Evolutionary conservation across 2,113 vertebrate genomes (phyloP).

Genomic region (Gavialis gangeticus): DNA sequence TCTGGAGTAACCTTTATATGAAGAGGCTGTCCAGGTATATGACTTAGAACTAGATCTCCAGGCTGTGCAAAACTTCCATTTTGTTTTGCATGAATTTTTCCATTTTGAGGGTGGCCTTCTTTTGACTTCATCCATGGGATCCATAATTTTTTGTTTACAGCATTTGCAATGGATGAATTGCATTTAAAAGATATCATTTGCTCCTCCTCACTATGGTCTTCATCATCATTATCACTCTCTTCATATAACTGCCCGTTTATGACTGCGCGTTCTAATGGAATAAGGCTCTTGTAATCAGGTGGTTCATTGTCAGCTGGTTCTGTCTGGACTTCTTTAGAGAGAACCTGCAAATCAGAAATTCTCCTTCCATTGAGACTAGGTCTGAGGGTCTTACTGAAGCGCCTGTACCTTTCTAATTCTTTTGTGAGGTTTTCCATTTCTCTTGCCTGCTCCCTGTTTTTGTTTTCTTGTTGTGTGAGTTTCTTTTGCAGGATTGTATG

Average conservation of each 20-base stretch:
- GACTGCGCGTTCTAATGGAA: slow-evolving; percentile 85
- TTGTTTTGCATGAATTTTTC: slow-evolving; percentile 85
- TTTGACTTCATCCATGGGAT: slow-evolving; percentile 89
- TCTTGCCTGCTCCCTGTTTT: slow-evolving; percentile 92
- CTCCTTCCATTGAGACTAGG: slow-evolving; percentile 91
- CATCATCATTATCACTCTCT: slow-evolving; percentile 84
- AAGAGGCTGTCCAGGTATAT: slow-evolving; percentile 93
- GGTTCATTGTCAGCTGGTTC: slow-evolving; percentile 86
- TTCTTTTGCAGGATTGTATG: slow-evolving; percentile 91
- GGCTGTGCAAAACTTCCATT: slow-evolving; percentile 88
- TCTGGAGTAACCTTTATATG: slow-evolving; percentile 98
- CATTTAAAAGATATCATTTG: slow-evolving; percentile 80
- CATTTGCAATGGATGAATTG: slow-evolving; percentile 81
- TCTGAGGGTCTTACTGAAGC: slow-evolving; percentile 91
- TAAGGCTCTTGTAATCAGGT: slow-evolving; percentile 84
- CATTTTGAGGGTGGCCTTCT: slow-evolving; percentile 85
- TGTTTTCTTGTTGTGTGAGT: slow-evolving; percentile 92
- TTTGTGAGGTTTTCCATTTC: slow-evolving; percentile 94
- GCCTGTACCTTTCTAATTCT: slow-evolving; percentile 93
- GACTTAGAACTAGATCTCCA: slow-evolving; percentile 91
- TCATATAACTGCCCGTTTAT: slow-evolving; percentile 90
- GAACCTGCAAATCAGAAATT: slow-evolving; percentile 91
- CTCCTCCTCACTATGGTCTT: slow-evolving; percentile 83
- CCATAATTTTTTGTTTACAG: slow-evolving; percentile 87
- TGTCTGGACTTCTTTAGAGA: slow-evolving; percentile 96